A percentile compares a stretch with the other conserved stretches of the same genome.
These are phyloP conservation scores for honey bee (Apis mellifera) DNA, from an alignment of 1,140 invertebrate genomes.

Conservation along the genomic window Amel_HAv3.1 CM009941.2:11697001-11697500, in stretches of 20 bases:
- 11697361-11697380: slow-evolving; percentile 71
- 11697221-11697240: slow-evolving; percentile 75
- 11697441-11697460: not conserved
- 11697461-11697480: not conserved
- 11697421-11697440: not conserved
- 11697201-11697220: slow-evolving; percentile 73
- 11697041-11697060: not conserved
- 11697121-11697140: slow-evolving; percentile 75
- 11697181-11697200: slow-evolving; percentile 68
- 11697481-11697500: slow-evolving; percentile 39
- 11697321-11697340: slow-evolving; percentile 62
- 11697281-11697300: slow-evolving; percentile 68
- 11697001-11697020: too few relatives aligned
- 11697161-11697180: slow-evolving; percentile 73
- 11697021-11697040: too few relatives aligned
- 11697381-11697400: slow-evolving; percentile 64
- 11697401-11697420: not conserved
- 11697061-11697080: slow-evolving; percentile 72
- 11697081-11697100: slow-evolving; percentile 62
- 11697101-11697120: slow-evolving; percentile 76
- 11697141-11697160: slow-evolving; percentile 73
- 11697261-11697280: slow-evolving; percentile 71
- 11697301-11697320: slow-evolving; percentile 70
- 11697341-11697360: slow-evolving; percentile 60
- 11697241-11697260: slow-evolving; percentile 62